Conservation (phyloP, 2,888 invertebrate species). For the Chironomus tentans region DNA sequence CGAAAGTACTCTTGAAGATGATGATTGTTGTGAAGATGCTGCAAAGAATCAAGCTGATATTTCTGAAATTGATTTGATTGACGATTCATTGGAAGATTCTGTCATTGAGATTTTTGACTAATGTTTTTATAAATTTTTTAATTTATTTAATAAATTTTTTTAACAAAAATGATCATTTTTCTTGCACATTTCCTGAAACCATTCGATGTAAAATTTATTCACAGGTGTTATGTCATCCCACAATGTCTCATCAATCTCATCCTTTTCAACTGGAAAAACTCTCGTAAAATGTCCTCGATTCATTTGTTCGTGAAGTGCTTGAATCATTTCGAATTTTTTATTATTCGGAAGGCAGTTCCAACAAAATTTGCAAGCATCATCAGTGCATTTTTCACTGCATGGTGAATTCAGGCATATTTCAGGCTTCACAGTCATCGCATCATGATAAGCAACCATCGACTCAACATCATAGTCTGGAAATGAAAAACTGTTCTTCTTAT, state of each 20-base stretch:
- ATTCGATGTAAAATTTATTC: neutral
- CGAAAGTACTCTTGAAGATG: no score
- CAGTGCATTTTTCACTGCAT: neutral
- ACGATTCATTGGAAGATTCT: no score
- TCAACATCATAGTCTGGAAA: neutral
- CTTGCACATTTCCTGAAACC: neutral
- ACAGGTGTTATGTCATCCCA: no score
- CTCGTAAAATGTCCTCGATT: neutral
- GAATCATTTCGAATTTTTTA: neutral
- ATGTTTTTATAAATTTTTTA: no score
- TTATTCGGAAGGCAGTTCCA: neutral
- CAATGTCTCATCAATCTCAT: neutral
- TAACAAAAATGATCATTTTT: neutral
- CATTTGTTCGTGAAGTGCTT: constrained; percentile 5
- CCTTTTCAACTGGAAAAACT: neutral
- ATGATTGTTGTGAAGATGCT: no score
- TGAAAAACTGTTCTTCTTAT: neutral
- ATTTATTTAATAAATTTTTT: no score
- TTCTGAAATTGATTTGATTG: neutral
- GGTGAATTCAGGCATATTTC: neutral
- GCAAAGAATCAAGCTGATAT: no score
- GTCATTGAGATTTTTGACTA: neutral
- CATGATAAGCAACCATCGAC: neutral
- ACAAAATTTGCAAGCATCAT: neutral
- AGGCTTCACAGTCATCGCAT: neutral